Conservation (phyloP, 2,888 invertebrate genomes). For the Ligdia adustata region DNA sequence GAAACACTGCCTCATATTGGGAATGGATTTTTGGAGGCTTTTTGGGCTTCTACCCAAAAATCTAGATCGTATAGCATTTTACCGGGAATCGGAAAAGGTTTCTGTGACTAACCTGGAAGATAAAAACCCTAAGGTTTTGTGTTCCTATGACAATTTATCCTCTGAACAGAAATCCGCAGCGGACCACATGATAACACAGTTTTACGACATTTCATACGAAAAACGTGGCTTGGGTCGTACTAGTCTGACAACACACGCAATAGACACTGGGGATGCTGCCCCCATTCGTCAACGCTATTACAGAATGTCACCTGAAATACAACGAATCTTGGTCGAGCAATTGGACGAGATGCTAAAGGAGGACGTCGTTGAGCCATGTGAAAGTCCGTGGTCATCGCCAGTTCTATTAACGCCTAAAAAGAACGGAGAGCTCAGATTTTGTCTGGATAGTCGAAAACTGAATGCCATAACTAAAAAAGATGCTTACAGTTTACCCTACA, state of each 20-base stretch:
- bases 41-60: constrained; percentile 16
- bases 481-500: constrained; percentile 31
- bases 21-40: constrained; percentile 19
- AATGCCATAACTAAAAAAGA: constrained; percentile 32
- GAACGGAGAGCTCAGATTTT: constrained; percentile 36
- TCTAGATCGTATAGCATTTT: neutral
- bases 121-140: too few relatives aligned
- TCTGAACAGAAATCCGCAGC: neutral
- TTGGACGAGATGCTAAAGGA: constrained; percentile 37
- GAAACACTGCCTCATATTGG: constrained; percentile 10
- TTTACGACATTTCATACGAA: constrained; percentile 7
- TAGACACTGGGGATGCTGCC: constrained; percentile 37
- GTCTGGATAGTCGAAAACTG: constrained; percentile 37
- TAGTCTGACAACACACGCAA: constrained; percentile 27
- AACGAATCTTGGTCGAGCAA: constrained; percentile 26
- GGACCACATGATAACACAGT: constrained; percentile 27
- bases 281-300: constrained; percentile 41
- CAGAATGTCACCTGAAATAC: constrained; percentile 39
- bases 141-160: neutral
- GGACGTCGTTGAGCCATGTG: constrained; percentile 35
- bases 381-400: constrained; percentile 38
- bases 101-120: too few relatives aligned
- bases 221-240: constrained; percentile 35
- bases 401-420: constrained; percentile 28
- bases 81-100: neutral